Base-by-base conservation (phyloP, 1,140 invertebrate species). In the Maniola jurtina region DNA sequence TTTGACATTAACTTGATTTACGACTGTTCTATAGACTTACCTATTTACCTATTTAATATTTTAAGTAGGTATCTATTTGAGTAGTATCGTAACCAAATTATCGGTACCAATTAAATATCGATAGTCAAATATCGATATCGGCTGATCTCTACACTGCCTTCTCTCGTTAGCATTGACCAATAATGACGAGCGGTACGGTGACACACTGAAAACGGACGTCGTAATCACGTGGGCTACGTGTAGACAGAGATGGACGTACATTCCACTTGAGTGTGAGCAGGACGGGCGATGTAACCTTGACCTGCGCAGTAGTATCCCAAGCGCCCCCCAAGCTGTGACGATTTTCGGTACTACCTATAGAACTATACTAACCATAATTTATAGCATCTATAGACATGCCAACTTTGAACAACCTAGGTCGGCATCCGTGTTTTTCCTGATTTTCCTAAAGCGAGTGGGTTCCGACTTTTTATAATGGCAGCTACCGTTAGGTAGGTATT, bases 221-320 rank as follows among this genome's bases (percentile, higher is more conserved):
- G 40, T 50, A 56, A 64, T 79, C 80, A 80, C 76, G 76, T 80
- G 72, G 75, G 64, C 61, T 38, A 25, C 62, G 68, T 10, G 15
- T 48, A 40, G 68, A 65, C 35, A 66, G 63, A 63, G 61, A 68
- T 54, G 54, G 40, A 40, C 52, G 60, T 64, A 55, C 57, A 40
- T 40, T 33, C n/a, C 16, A 25, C 25, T 36, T 62, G 42, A 38
- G 72, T 66, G 67, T 38, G 70, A 74, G 65, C 36, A 64, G 60
- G 68, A 74, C 59, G 47, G 70, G 59, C 25, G 70, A 55, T 14
- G 35, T 70, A 80, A 76, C 83, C 81, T 86, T 86, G 80, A 86
- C 81, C 80, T 83, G 83, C 79, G 83, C 80, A 80, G 72, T 69
- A 40, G 72, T 69, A 40, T 40, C 38, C 33, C 13, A n/a, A 57